These are phyloP conservation scores for Petromus typicus DNA, from an alignment of 2,113 vertebrate genomes.

Conservation along the genomic window DNA sequence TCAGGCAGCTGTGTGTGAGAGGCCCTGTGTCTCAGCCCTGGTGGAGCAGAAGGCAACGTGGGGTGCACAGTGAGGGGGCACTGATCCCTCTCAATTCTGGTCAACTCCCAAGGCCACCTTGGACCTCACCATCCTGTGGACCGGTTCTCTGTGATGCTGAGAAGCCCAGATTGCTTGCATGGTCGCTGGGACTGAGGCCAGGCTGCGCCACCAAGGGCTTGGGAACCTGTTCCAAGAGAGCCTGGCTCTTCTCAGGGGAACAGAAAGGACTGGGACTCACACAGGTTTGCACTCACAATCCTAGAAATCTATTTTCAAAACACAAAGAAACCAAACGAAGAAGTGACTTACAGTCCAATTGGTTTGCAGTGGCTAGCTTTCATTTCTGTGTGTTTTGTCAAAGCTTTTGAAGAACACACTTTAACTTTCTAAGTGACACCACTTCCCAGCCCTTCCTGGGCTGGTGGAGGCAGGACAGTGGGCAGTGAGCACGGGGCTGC, in stretches of 20 bases:
- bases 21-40: neutral
- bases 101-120: neutral
- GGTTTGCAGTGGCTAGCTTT: neutral
- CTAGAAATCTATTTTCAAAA: neutral
- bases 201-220: neutral
- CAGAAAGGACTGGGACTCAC: neutral
- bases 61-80: rapidly evolving
- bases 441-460: rapidly evolving
- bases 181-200: neutral
- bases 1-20: neutral
- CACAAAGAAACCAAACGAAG: neutral
- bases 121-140: rapidly evolving
- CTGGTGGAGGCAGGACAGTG: neutral
- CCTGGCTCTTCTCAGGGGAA: no score
- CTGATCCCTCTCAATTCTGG: no score
- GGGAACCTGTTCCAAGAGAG: neutral
- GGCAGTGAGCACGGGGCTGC: rapidly evolving
- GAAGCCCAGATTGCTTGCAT: no score
- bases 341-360: no score
- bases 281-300: neutral
- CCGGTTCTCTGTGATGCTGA: no score
- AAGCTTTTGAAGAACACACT: neutral
- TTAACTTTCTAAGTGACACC: neutral
- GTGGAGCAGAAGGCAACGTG: neutral
- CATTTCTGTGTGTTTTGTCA: neutral